A percentile compares a stretch with the other conserved stretches of the same genome.
phyloP scores from a whole-genome alignment of 2,113 vertebrate genomes.

The Nothocercus julius region DNA sequence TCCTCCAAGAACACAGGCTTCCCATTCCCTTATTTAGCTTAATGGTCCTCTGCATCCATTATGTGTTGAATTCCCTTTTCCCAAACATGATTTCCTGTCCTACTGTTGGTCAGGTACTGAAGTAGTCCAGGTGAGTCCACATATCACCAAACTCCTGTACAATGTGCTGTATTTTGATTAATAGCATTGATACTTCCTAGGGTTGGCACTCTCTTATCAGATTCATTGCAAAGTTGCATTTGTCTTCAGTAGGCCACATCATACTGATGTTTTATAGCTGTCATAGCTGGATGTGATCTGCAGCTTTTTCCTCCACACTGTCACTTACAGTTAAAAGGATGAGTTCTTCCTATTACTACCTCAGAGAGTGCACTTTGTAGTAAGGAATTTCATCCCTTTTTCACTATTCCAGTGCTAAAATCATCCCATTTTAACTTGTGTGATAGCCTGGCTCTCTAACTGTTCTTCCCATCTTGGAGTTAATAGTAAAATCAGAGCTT shows the following conservation, averaged over 20 bases:
- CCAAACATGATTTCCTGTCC: neutral
- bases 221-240: neutral
- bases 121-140: neutral
- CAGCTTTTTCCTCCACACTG: neutral
- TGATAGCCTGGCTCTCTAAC: neutral
- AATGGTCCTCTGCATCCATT: neutral
- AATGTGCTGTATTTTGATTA: neutral
- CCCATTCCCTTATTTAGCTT: conserved; percentile 65
- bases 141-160: neutral
- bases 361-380: neutral
- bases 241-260: neutral
- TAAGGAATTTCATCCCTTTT: neutral
- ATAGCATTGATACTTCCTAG: neutral
- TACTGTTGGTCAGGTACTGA: neutral
- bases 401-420: neutral
- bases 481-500: neutral
- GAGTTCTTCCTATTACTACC: neutral
- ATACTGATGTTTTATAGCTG: neutral
- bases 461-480: neutral
- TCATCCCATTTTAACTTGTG: neutral
- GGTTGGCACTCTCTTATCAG: neutral
- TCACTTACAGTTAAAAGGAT: neutral
- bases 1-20: conserved; percentile 50
- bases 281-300: neutral
- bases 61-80: neutral